Percentiles rank a stretch among this genome's conserved stretches.
phyloP scores from a whole-genome alignment of 2,113 vertebrate genomes.

The Eidolon helvum region DNA sequence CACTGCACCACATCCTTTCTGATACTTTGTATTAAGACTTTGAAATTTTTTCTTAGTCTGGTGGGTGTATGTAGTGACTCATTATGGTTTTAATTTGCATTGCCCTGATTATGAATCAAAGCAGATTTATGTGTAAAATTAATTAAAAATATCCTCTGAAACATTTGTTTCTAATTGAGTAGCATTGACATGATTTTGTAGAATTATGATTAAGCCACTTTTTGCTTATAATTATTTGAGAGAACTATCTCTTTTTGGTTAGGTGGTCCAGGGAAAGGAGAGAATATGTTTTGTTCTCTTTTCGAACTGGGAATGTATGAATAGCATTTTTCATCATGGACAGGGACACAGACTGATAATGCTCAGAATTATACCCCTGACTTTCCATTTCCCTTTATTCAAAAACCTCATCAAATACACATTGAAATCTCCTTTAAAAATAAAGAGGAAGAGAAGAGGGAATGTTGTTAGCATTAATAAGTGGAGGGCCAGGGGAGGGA shows the following conservation, averaged over 20 bases:
- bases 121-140: conserved; percentile 56
- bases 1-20: background rate
- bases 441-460: background rate
- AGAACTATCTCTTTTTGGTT: background rate
- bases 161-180: conserved; percentile 75
- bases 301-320: background rate
- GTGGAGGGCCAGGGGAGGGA: too few relatives aligned
- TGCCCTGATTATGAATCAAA: conserved; percentile 40
- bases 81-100: conserved; percentile 53
- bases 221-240: conserved; percentile 28
- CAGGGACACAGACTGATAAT: background rate
- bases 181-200: conserved; percentile 42
- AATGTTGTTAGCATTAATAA: too few relatives aligned
- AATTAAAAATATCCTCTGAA: conserved; percentile 58
- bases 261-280: background rate
- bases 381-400: background rate
- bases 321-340: background rate
- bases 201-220: conserved; percentile 15
- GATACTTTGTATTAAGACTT: background rate
- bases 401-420: background rate
- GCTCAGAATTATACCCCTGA: background rate
- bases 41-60: background rate
- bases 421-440: background rate
- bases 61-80: conserved; percentile 6
- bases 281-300: background rate